Conservation (phyloP, 2,113 vertebrate species). For the Dolichotis patagonum region DNA sequence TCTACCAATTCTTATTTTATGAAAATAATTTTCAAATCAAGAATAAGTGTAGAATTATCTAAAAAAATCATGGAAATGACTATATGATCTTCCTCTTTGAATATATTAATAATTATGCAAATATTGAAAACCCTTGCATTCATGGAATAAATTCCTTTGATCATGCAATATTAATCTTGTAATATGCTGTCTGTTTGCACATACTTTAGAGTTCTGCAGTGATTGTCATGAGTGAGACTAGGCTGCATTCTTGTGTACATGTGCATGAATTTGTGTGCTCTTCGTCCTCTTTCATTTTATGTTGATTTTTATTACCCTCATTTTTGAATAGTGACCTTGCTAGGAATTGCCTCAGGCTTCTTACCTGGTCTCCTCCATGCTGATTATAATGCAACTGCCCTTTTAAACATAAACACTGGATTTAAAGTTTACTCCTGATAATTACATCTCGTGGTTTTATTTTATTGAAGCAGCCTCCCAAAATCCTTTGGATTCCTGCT, state of each 20-base stretch:
- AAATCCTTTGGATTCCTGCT: slow-evolving; percentile 22
- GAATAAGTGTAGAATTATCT: slow-evolving; percentile 30
- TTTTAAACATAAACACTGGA: slow-evolving; percentile 35
- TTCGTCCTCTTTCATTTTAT: neutral
- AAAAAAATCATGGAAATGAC: slow-evolving; percentile 26
- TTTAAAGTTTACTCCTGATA: neutral
- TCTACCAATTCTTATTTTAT: slow-evolving; percentile 34
- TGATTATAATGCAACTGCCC: slow-evolving; percentile 15
- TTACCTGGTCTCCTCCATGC: neutral
- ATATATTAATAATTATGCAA: slow-evolving; percentile 63
- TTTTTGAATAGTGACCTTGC: neutral
- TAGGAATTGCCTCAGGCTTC: neutral
- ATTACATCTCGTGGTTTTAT: slow-evolving; percentile 6
- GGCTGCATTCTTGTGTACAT: neutral
- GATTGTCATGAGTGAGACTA: neutral
- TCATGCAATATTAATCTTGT: slow-evolving; percentile 70
- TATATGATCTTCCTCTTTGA: slow-evolving; percentile 47
- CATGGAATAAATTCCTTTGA: slow-evolving; percentile 42
- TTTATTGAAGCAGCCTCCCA: slow-evolving; percentile 24
- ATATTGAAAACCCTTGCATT: slow-evolving; percentile 56
- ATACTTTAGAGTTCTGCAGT: slow-evolving; percentile 38
- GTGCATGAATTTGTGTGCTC: neutral
- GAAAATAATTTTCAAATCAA: slow-evolving; percentile 32
- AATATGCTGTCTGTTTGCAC: slow-evolving; percentile 58
- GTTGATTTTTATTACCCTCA: neutral